Evolutionary conservation across 1,140 invertebrate species (phyloP), one percentile per base, ranked within the genome.

Genomic region (Metopolophium dirhodum): DNA sequence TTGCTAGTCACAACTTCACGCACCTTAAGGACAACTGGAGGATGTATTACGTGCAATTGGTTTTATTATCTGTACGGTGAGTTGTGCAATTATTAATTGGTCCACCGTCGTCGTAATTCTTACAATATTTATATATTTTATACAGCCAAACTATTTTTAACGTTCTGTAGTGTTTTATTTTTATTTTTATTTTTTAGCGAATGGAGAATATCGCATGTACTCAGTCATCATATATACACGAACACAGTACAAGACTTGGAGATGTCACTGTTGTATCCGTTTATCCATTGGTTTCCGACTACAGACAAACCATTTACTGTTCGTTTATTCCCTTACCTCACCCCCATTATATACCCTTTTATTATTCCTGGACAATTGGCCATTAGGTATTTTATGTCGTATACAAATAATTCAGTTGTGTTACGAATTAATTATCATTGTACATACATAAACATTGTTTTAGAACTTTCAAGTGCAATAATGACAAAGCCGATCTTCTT

Each of bases 201-300:
- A 93, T 98, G 97, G 96, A 95, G 97, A 94, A 96, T 98, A 77
- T 96, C 96, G 0, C 98, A 98, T 94, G 96, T 96, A 0, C 94
- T 98, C 41, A 98, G 97, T 51, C 98, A 98, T 95, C 98, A 98
- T 95, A 95, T 97, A 26, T 98, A 97, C 94, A 96, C 98, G 0
- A 98, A 98, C 94, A 98, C 97, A 0, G 95, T 97, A 8, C 96
- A 96, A 95, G 98, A 98, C 95, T 95, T 97, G 85, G 98, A 98
- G 95, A 95, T 98, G 1, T 96, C 97, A 68, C 94, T 95, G 23
- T 95, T 97, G 45, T 97, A 98, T 94, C 97, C 97, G 0, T 95
- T 97, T n/a, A 94, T 98, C 14, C 95, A 96, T n/a, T 98, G 96
- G 95, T 95, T 97, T 18, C 97, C 97, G 0, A 95, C 94, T 87